phyloP scores from a whole-genome alignment of 2,888 invertebrate genomes.

The Galerucella calmariensis region DNA sequence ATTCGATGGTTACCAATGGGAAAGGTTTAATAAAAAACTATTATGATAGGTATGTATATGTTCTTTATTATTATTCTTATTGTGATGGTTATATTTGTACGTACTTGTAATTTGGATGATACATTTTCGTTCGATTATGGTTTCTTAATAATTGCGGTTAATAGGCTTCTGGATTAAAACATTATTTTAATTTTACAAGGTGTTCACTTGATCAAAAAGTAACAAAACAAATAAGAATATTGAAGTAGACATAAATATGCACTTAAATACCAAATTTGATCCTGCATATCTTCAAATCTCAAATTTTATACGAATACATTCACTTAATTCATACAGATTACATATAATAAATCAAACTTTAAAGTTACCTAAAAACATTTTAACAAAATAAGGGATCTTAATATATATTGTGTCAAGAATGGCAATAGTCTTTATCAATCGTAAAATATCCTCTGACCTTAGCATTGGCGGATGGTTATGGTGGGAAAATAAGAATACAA shows the following conservation, averaged over 20 bases:
- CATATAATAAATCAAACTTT: too few species aligned
- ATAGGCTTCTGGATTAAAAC: conserved; percentile 23
- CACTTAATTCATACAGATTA: too few species aligned
- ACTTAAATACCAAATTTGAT: background rate
- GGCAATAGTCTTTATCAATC: too few species aligned
- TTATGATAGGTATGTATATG: conserved; percentile 10
- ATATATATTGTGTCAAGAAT: too few species aligned
- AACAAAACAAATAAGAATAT: background rate
- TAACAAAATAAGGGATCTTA: too few species aligned
- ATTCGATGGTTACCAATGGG: background rate
- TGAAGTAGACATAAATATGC: background rate
- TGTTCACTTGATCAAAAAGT: background rate
- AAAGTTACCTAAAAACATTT: background rate
- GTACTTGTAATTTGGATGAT: conserved; percentile 24
- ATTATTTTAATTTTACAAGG: conserved; percentile 18
- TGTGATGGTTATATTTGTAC: conserved; percentile 30
- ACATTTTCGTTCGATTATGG: conserved; percentile 22
- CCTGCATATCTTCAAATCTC: background rate
- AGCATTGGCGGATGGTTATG: too few species aligned
- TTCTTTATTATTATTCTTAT: conserved; percentile 26
- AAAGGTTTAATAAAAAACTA: background rate
- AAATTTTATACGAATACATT: background rate
- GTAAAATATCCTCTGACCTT: too few species aligned
- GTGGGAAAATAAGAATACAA: too few species aligned
- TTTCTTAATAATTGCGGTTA: conserved; percentile 24